Percentiles rank a stretch among this genome's conserved stretches.
These are phyloP conservation scores for Drosophila carrolli DNA, from an alignment of 1,140 invertebrate species.

Conservation along the genomic window DNA sequence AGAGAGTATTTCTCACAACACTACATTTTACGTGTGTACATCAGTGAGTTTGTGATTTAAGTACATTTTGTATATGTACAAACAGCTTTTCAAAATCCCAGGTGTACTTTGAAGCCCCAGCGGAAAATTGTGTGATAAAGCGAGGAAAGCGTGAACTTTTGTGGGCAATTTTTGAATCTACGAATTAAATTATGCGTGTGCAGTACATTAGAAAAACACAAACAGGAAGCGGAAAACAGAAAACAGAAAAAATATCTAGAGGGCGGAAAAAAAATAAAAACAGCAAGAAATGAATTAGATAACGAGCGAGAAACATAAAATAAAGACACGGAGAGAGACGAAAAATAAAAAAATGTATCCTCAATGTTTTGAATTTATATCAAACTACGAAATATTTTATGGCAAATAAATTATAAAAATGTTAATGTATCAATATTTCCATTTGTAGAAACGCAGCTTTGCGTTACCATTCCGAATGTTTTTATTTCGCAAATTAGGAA, in stretches of 20 bases:
- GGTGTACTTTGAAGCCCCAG: slow-evolving; percentile 9
- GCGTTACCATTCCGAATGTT: too few species aligned
- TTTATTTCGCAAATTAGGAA: too few species aligned
- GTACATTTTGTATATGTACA: slow-evolving; percentile 44
- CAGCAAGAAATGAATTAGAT: slow-evolving; percentile 58
- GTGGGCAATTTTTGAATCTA: slow-evolving; percentile 71
- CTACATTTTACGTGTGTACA: slow-evolving; percentile 9
- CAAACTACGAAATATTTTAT: too few species aligned
- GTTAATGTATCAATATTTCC: too few species aligned
- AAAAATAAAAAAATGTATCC: not conserved
- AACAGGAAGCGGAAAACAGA: slow-evolving; percentile 9
- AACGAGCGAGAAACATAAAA: slow-evolving; percentile 65
- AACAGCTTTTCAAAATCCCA: slow-evolving; percentile 41
- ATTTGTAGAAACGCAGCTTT: too few species aligned
- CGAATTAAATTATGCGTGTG: slow-evolving; percentile 79
- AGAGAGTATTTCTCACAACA: slow-evolving; percentile 22
- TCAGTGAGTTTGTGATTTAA: slow-evolving; percentile 29
- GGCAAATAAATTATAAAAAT: too few species aligned
- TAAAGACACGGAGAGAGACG: not conserved
- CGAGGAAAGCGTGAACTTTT: slow-evolving; percentile 50
- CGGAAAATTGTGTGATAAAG: slow-evolving; percentile 23
- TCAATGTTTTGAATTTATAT: not conserved
- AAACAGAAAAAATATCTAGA: not conserved
- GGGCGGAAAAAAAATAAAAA: not conserved
- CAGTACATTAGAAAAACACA: slow-evolving; percentile 57